These are phyloP conservation scores for Drosophila suboccidentalis DNA, from an alignment of 2,888 invertebrate species.

Conservation along the genomic window DNA sequence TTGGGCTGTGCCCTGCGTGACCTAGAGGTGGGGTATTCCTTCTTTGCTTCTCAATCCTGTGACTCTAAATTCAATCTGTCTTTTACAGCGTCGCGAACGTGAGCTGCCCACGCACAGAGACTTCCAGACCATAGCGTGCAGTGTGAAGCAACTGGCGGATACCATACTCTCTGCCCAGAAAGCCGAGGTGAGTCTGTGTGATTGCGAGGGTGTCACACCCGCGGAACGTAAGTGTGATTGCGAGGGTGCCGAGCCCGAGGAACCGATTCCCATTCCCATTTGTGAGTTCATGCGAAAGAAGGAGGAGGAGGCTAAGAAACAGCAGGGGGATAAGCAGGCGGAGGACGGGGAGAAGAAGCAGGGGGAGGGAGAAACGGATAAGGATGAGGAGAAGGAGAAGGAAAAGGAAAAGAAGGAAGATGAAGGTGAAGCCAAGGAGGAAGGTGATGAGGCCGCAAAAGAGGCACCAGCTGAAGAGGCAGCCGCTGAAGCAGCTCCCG, in stretches of 20 bases:
- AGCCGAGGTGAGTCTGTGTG: constrained; percentile 57
- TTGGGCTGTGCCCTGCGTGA: constrained; percentile 77
- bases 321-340: background rate
- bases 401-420: background rate
- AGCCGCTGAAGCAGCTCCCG: background rate
- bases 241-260: constrained; percentile 1
- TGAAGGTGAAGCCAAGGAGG: background rate
- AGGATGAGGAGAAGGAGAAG: background rate
- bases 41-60: background rate
- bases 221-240: constrained; percentile 15
- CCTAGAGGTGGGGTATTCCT: constrained; percentile 67
- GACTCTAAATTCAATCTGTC: background rate
- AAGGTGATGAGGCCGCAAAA: background rate
- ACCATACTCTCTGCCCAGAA: constrained; percentile 71
- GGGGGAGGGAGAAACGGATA: background rate
- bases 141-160: constrained; percentile 83
- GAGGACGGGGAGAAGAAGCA: background rate
- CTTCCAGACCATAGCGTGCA: constrained; percentile 82
- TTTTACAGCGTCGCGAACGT: constrained; percentile 71
- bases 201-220: constrained; percentile 9
- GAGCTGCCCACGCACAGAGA: constrained; percentile 82
- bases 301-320: constrained; percentile 1
- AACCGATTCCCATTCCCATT: background rate
- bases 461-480: background rate
- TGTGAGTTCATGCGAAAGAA: constrained; percentile 10